phyloP scores from a whole-genome alignment of 2,113 vertebrate species.

The Sorex araneus region DNA sequence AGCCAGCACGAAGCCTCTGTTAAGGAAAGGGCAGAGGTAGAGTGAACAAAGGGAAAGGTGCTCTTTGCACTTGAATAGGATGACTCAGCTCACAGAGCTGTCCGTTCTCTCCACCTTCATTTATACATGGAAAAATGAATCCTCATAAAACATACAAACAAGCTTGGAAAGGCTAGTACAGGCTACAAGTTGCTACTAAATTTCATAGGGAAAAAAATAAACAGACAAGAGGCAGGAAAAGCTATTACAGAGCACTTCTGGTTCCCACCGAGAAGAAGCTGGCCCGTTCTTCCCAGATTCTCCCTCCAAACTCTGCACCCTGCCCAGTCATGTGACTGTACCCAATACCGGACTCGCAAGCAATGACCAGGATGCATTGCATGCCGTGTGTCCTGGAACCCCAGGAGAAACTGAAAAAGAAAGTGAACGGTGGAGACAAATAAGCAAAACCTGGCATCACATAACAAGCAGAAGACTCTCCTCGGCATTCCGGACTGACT shows the following conservation, averaged over 20 bases:
- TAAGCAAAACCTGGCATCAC: not conserved
- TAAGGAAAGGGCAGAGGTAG: not conserved
- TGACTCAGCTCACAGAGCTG: slow-evolving; percentile 16
- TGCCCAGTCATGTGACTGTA: not conserved
- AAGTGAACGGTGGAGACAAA: slow-evolving; percentile 48
- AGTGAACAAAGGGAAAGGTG: slow-evolving; percentile 16
- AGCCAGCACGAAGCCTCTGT: not conserved
- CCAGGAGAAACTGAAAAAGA: slow-evolving; percentile 35
- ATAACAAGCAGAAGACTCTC: not conserved
- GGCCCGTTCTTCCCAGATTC: not conserved
- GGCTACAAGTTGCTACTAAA: slow-evolving; percentile 47
- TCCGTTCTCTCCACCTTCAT: not conserved
- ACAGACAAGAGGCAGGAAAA: not conserved
- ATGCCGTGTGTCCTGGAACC: not conserved
- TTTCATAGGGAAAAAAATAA: slow-evolving; percentile 17
- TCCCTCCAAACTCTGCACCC: not conserved
- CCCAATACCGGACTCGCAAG: not conserved
- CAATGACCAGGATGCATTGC: slow-evolving; percentile 13
- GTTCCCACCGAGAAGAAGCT: not conserved
- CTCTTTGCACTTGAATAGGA: slow-evolving; percentile 45
- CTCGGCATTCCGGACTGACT: not conserved
- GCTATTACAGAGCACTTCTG: not conserved
- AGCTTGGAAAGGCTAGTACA: not conserved
- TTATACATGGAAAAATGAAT: slow-evolving; percentile 43
- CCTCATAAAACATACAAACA: slow-evolving; percentile 7